Conservation (phyloP, 2,797 vertebrate genomes). For the Cynodonichthys magdalenae region DNA sequence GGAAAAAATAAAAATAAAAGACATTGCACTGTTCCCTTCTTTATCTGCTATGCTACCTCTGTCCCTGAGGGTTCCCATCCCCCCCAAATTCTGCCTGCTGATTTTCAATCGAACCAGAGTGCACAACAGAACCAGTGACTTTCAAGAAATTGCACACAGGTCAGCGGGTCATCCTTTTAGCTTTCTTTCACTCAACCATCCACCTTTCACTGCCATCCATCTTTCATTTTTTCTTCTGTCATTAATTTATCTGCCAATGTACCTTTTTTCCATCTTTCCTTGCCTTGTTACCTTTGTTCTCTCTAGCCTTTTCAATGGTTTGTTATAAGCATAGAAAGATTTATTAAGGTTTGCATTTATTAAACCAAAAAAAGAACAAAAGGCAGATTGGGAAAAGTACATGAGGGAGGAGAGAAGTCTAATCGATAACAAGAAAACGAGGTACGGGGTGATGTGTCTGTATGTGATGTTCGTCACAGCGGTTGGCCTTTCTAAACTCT, state of each 20-base stretch:
- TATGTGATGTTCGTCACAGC: slow-evolving; percentile 38
- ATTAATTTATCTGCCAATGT: slow-evolving; percentile 47
- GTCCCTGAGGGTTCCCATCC: slow-evolving; percentile 17
- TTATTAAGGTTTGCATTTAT: slow-evolving; percentile 65
- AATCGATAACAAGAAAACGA: slow-evolving; percentile 40
- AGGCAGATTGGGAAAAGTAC: slow-evolving; percentile 27
- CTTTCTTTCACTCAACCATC: slow-evolving; percentile 62
- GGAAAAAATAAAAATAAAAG: slow-evolving; percentile 36
- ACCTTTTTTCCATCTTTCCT: slow-evolving; percentile 35
- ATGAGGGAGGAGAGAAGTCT: slow-evolving; percentile 11
- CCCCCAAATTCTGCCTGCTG: slow-evolving; percentile 33
- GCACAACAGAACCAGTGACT: slow-evolving; percentile 61
- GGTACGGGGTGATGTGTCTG: slow-evolving; percentile 10
- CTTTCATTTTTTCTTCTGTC: slow-evolving; percentile 57
- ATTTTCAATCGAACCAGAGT: slow-evolving; percentile 75
- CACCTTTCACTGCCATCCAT: slow-evolving; percentile 59
- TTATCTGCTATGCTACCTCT: slow-evolving; percentile 38
- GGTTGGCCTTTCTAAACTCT: slow-evolving; percentile 53
- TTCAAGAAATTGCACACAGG: slow-evolving; percentile 74
- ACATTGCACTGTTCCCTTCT: slow-evolving; percentile 44
- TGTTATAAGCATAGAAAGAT: slow-evolving; percentile 63
- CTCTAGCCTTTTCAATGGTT: slow-evolving; percentile 50
- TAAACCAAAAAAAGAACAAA: slow-evolving; percentile 47
- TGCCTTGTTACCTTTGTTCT: slow-evolving; percentile 31
- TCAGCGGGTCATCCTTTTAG: slow-evolving; percentile 74